Evolutionary conservation across 2,888 invertebrate species (phyloP).

Genomic region (Pollenia amentaria): DNA sequence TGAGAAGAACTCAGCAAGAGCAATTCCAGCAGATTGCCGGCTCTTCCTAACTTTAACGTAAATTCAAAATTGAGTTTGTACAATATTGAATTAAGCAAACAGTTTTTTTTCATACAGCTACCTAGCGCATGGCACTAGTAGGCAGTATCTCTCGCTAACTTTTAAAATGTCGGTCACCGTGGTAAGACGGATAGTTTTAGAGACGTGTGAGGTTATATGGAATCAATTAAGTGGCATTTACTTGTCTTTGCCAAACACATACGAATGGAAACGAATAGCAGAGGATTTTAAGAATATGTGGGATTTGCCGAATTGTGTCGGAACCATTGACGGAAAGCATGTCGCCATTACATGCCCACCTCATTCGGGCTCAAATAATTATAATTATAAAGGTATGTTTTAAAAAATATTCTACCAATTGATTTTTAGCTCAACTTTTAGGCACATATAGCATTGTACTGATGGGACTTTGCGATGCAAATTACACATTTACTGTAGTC

Average conservation of each 20-base stretch:
- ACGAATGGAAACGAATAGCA: constrained; percentile 45
- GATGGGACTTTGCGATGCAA: constrained; percentile 52
- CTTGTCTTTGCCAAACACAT: constrained; percentile 8
- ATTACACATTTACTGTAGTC: constrained; percentile 60
- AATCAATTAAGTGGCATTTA: no score
- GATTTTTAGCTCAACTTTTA: neutral
- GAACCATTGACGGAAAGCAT: constrained; percentile 69
- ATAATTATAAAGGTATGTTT: constrained; percentile 62
- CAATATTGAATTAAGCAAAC: no score
- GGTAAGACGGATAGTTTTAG: no score
- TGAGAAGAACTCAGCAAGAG: no score
- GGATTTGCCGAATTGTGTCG: constrained; percentile 70
- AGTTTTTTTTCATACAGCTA: no score
- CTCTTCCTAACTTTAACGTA: no score
- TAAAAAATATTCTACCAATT: constrained; percentile 4
- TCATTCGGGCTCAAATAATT: constrained; percentile 54
- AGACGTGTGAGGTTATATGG: no score
- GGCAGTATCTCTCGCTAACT: no score
- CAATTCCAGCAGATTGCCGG: no score
- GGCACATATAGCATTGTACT: constrained; percentile 52
- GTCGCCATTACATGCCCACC: constrained; percentile 61
- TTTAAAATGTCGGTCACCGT: no score
- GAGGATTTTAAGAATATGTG: constrained; percentile 54
- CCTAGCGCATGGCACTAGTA: no score
- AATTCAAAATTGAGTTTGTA: no score